Conservation (phyloP, 2,113 vertebrate genomes). For the Triplophysa siluroides region DNA sequence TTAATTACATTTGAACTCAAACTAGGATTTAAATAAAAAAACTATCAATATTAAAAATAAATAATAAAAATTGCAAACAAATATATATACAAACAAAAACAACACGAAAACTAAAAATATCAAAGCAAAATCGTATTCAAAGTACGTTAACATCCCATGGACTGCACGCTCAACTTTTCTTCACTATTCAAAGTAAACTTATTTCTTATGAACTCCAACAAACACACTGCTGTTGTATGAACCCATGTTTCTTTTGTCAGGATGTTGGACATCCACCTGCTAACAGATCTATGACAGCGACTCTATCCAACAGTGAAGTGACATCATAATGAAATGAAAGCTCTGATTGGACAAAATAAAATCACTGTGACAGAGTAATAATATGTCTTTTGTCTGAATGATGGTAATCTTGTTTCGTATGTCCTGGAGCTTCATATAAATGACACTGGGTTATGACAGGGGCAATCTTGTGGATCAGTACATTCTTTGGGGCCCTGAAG, state of each 20-base stretch:
- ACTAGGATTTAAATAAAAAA: too few relatives aligned
- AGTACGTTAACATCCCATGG: too few relatives aligned
- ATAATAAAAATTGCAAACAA: too few relatives aligned
- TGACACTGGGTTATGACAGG: slow-evolving; percentile 61
- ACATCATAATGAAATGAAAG: slow-evolving; percentile 59
- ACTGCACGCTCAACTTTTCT: neutral
- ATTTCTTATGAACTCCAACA: neutral
- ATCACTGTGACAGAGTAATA: slow-evolving; percentile 73
- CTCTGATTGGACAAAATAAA: slow-evolving; percentile 66
- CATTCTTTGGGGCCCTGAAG: slow-evolving; percentile 51
- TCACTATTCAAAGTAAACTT: neutral
- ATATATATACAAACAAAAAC: too few relatives aligned
- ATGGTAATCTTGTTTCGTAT: slow-evolving; percentile 77
- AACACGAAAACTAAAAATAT: too few relatives aligned
- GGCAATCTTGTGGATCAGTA: slow-evolving; percentile 44
- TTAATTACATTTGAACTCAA: too few relatives aligned
- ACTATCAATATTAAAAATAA: too few relatives aligned
- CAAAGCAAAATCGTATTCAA: too few relatives aligned
- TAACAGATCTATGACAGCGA: slow-evolving; percentile 56
- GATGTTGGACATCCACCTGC: slow-evolving; percentile 34
- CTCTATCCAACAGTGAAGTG: slow-evolving; percentile 58
- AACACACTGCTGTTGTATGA: slow-evolving; percentile 1
- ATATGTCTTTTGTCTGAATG: slow-evolving; percentile 74
- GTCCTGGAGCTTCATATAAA: slow-evolving; percentile 73
- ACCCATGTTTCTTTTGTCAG: slow-evolving; percentile 1